Percentiles rank a stretch among this genome's conserved stretches.
phyloP scores from a whole-genome alignment of 37 sponge, comb jelly and placozoan species.

The Dysidea cf. avara region DNA sequence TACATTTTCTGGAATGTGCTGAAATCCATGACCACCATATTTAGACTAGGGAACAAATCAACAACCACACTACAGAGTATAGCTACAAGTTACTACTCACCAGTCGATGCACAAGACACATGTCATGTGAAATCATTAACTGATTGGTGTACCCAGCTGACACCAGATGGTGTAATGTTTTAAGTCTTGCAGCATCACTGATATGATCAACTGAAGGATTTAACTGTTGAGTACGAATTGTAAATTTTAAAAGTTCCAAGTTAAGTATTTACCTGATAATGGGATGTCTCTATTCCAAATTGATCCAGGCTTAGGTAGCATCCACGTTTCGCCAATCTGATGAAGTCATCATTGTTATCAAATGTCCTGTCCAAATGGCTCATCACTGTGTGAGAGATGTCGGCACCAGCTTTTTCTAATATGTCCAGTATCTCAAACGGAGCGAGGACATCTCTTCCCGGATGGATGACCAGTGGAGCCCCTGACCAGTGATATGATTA shows the following conservation, averaged over 20 bases:
- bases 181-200: conserved; percentile 67
- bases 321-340: conserved; percentile 50
- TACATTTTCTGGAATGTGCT: conserved; percentile 51
- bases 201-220: conserved; percentile 30
- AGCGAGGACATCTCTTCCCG: conserved; percentile 32
- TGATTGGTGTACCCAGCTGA: conserved; percentile 40
- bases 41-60: conserved; percentile 17
- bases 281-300: conserved; percentile 69
- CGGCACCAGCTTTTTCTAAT: conserved; percentile 35
- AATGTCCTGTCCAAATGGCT: conserved; percentile 64
- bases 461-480: conserved; percentile 67
- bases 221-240: too few species aligned
- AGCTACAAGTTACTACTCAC: too few species aligned
- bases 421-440: conserved; percentile 51
- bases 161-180: conserved; percentile 52
- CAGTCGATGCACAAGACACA: conserved; percentile 66
- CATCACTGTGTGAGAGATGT: conserved; percentile 55
- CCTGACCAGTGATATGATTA: too few species aligned
- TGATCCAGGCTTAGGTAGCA: conserved; percentile 55
- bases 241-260: too few species aligned
- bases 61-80: too few species aligned
- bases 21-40: conserved; percentile 80
- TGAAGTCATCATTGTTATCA: not conserved
- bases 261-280: conserved; percentile 64
- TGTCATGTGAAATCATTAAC: conserved; percentile 57